These are phyloP conservation scores for Zosterops japonicus DNA, from an alignment of 2,113 vertebrate genomes.

Conservation along the genomic window DNA sequence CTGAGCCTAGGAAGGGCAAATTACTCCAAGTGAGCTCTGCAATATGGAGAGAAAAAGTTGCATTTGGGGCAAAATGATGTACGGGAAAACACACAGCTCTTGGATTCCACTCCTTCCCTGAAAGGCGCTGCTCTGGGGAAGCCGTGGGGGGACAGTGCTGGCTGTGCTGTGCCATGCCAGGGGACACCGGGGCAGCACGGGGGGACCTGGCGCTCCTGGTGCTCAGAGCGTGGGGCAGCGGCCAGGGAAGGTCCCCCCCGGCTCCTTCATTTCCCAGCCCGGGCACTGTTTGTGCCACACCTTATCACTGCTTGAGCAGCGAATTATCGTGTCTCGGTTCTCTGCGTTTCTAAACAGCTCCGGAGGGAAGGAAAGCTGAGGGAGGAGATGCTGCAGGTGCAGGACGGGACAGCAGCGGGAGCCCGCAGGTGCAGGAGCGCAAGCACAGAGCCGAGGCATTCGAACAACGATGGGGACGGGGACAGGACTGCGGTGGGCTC, in stretches of 20 bases:
- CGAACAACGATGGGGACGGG: not conserved
- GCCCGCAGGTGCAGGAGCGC: rapidly evolving
- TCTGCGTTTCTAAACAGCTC: conserved; percentile 29
- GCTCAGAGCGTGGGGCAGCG: rapidly evolving
- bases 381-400: conserved; percentile 26
- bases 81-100: not conserved
- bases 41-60: conserved; percentile 43
- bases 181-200: not conserved
- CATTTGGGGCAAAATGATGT: conserved; percentile 1
- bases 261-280: not conserved
- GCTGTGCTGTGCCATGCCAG: rapidly evolving
- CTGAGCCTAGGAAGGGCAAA: conserved; percentile 71
- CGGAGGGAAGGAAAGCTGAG: not conserved
- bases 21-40: conserved; percentile 48
- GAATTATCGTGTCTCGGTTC: not conserved
- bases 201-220: rapidly evolving
- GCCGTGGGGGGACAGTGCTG: rapidly evolving
- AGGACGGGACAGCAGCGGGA: rapidly evolving
- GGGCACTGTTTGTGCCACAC: conserved; percentile 9
- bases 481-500: not conserved
- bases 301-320: not conserved
- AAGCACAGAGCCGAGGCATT: rapidly evolving
- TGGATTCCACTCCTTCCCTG: not conserved
- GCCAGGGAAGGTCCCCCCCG: not conserved
- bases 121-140: not conserved